Evolutionary conservation across 2,888 invertebrate genomes (phyloP).

Genomic region (Synergus gifuensis): DNA sequence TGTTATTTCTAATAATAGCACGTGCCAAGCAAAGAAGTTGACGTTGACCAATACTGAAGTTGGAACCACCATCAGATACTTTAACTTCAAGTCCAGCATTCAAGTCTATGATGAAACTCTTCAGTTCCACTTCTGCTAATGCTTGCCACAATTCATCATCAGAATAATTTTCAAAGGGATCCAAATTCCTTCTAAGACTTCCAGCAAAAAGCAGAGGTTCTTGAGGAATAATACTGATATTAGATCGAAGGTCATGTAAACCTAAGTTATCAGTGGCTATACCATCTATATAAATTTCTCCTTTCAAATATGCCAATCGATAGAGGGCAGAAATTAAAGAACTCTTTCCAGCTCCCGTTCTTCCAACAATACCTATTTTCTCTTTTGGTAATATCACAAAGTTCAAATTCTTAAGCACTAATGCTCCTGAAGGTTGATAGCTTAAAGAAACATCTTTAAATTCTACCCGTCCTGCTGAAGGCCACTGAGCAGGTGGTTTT

Average conservation of each 20-base stretch:
- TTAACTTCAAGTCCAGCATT: conserved; percentile 82
- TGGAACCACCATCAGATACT: conserved; percentile 88
- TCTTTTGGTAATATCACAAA: conserved; percentile 80
- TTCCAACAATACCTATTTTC: conserved; percentile 84
- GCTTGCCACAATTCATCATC: conserved; percentile 79
- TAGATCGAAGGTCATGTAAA: conserved; percentile 81
- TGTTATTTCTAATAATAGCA: conserved; percentile 79
- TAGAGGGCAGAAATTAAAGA: conserved; percentile 86
- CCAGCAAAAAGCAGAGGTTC: conserved; percentile 80
- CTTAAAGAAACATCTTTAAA: conserved; percentile 80
- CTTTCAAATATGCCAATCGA: conserved; percentile 83
- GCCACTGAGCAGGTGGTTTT: conserved; percentile 79
- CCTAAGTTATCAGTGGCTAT: conserved; percentile 81
- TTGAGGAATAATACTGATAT: conserved; percentile 84
- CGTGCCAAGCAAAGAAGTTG: conserved; percentile 93
- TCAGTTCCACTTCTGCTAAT: conserved; percentile 85
- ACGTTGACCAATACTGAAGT: conserved; percentile 93
- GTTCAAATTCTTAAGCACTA: conserved; percentile 80
- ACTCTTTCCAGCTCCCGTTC: conserved; percentile 85
- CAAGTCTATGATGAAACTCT: conserved; percentile 82
- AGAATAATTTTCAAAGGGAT: conserved; percentile 82
- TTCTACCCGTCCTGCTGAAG: conserved; percentile 78
- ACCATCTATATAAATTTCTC: conserved; percentile 85
- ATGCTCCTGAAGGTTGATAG: conserved; percentile 77
- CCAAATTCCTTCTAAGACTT: conserved; percentile 82